A percentile compares a stretch with the other conserved stretches of the same genome.
These are phyloP conservation scores for Tinamus guttatus DNA, from an alignment of 2,113 vertebrate genomes.

Conservation along the genomic window DNA sequence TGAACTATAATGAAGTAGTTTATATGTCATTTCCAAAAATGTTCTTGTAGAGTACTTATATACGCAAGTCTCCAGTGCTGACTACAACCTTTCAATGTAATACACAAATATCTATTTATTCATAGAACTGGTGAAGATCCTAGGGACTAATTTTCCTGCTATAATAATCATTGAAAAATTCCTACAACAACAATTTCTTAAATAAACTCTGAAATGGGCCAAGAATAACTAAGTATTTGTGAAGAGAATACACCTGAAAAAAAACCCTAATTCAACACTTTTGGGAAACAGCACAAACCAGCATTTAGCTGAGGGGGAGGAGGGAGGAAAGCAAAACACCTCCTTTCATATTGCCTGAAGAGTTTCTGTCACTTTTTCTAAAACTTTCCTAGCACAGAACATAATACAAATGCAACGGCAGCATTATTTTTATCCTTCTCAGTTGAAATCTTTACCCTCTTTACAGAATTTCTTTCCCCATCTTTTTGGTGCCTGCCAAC, in stretches of 20 bases:
- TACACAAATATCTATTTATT: not conserved
- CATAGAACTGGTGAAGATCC: not conserved
- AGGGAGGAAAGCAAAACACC: not conserved
- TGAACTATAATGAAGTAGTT: not conserved
- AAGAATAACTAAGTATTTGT: not conserved
- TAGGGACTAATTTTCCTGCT: not conserved
- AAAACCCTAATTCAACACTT: fast-evolving
- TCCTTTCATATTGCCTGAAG: not conserved
- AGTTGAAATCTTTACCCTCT: not conserved
- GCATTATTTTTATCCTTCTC: not conserved
- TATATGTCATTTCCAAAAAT: not conserved
- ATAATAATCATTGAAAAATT: not conserved
- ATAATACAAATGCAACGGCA: not conserved
- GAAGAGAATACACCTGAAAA: not conserved
- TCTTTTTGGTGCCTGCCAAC: not conserved
- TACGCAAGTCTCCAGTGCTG: not conserved
- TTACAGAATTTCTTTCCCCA: not conserved
- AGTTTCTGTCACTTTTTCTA: not conserved
- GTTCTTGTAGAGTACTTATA: not conserved
- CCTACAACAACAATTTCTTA: not conserved
- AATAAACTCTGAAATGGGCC: not conserved
- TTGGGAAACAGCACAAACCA: not conserved
- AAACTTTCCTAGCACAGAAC: not conserved
- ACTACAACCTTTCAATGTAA: not conserved
- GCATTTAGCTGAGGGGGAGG: not conserved